Evolutionary conservation across 2,888 invertebrate genomes (phyloP).

Genomic region (Pyrrhosoma nymphula): DNA sequence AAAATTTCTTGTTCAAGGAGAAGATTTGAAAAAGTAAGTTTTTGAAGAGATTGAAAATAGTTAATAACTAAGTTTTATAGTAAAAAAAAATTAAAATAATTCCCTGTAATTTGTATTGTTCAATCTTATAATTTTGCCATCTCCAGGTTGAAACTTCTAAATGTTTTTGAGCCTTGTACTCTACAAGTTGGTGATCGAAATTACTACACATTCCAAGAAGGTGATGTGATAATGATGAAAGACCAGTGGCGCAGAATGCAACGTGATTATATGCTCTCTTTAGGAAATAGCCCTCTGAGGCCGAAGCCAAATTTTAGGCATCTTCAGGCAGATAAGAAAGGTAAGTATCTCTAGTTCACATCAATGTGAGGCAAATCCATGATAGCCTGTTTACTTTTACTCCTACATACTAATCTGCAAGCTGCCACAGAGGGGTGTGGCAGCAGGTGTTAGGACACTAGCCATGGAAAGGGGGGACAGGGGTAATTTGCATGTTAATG

Average conservation of each 20-base stretch:
- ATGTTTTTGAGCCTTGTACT: constrained; percentile 92
- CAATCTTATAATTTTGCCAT: background rate
- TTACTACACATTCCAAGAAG: constrained; percentile 87
- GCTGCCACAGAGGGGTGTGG: no score
- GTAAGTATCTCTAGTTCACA: background rate
- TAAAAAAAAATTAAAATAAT: constrained; percentile 39
- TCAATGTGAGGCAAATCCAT: no score
- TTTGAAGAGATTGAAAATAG: background rate
- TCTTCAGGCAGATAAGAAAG: constrained; percentile 13
- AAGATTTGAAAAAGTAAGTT: constrained; percentile 85
- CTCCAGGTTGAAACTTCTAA: constrained; percentile 87
- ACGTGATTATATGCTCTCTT: constrained; percentile 77
- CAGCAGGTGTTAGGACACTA: no score
- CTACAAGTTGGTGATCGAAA: constrained; percentile 94
- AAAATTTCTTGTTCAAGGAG: constrained; percentile 84
- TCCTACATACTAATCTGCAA: no score
- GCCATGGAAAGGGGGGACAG: no score
- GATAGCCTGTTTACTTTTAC: no score
- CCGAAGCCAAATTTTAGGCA: constrained; percentile 40
- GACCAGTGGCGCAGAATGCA: constrained; percentile 85
- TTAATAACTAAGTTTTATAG: background rate
- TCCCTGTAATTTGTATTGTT: constrained; percentile 63
- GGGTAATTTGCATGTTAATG: no score
- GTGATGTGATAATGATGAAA: constrained; percentile 87
- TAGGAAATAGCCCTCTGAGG: constrained; percentile 67